Conservation (phyloP, 2,888 invertebrate genomes). For the Agonum fuliginosum region DNA sequence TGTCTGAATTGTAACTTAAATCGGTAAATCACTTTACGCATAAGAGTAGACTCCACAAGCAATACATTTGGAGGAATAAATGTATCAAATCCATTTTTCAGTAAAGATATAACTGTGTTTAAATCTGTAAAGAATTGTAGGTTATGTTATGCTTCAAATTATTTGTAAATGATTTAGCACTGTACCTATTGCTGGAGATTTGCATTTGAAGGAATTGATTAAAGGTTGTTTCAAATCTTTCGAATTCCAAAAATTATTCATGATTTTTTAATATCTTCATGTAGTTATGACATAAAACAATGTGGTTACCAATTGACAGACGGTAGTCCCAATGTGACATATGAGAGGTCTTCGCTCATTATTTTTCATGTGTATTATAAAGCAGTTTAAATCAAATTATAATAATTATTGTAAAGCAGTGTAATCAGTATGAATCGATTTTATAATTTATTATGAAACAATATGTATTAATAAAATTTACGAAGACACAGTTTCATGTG, state of each 20-base stretch:
- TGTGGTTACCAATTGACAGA: not conserved
- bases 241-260: slow-evolving; percentile 61
- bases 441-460: not conserved
- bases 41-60: slow-evolving; percentile 70
- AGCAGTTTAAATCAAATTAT: not conserved
- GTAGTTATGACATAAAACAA: not conserved
- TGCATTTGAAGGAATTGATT: slow-evolving; percentile 61
- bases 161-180: slow-evolving; percentile 14
- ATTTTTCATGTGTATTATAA: too few relatives aligned
- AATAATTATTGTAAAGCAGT: too few relatives aligned
- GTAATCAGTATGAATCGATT: too few relatives aligned
- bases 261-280: not conserved
- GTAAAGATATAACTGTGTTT: slow-evolving; percentile 53
- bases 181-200: slow-evolving; percentile 18
- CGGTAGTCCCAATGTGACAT: not conserved
- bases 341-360: not conserved
- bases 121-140: slow-evolving; percentile 61
- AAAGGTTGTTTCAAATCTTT: slow-evolving; percentile 62
- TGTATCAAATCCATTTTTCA: slow-evolving; percentile 64
- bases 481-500: not conserved
- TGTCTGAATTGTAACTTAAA: slow-evolving; percentile 74
- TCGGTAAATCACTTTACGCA: slow-evolving; percentile 72
- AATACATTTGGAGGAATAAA: slow-evolving; percentile 68
- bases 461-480: not conserved
- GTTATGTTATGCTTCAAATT: not conserved